These are phyloP conservation scores for Zeuzera pyrina DNA, from an alignment of 2,888 invertebrate species.

Conservation along the genomic window DNA sequence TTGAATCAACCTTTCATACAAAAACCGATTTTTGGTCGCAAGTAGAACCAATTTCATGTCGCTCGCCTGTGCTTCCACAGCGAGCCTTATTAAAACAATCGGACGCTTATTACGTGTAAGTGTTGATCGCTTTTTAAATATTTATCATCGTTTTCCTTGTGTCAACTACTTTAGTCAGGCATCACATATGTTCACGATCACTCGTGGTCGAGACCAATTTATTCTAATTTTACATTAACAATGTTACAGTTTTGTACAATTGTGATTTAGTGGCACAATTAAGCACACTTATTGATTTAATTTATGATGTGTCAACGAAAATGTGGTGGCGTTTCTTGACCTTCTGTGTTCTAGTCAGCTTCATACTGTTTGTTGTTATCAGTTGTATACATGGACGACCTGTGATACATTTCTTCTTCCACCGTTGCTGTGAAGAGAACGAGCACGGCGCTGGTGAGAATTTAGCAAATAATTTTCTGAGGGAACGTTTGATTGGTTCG, in stretches of 20 bases:
- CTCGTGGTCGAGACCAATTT: constrained; percentile 6
- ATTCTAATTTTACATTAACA: no score
- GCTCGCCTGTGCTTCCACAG: constrained; percentile 20
- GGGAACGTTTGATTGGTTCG: constrained; percentile 40
- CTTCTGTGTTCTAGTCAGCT: constrained; percentile 47
- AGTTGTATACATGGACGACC: constrained; percentile 50
- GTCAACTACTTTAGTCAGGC: no score
- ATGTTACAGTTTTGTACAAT: no score
- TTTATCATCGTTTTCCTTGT: constrained; percentile 15
- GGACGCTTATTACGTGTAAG: constrained; percentile 22
- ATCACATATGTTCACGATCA: no score
- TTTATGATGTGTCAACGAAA: no score
- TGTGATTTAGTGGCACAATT: no score
- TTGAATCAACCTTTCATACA: no score
- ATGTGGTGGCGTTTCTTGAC: constrained; percentile 58
- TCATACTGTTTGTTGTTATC: constrained; percentile 44
- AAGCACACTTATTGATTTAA: no score
- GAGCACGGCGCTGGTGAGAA: constrained; percentile 51
- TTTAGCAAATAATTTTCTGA: constrained; percentile 45
- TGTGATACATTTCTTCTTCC: constrained; percentile 43
- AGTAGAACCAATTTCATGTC: no score
- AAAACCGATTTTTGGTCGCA: no score
- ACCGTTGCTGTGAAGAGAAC: constrained; percentile 46
- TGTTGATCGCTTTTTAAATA: constrained; percentile 27
- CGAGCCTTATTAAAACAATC: constrained; percentile 27